These are phyloP conservation scores for Rattus norvegicus DNA, from an alignment of 2,113 vertebrate species.

Conservation along the genomic window GRCr8 NC_086033.1:89576501-89577000, in stretches of 20 bases:
- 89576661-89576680: neutral
- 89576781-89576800: neutral
- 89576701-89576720: neutral
- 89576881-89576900: neutral
- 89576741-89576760: neutral
- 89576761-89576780: constrained; percentile 1
- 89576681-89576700: constrained; percentile 7
- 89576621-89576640: neutral
- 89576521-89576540: neutral
- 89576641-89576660: neutral
- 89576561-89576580: neutral
- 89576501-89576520: no score
- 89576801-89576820: neutral
- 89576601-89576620: neutral
- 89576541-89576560: neutral
- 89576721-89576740: neutral
- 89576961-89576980: neutral
- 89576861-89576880: constrained; percentile 32
- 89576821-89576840: neutral
- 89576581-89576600: neutral
- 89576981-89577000: constrained; percentile 46
- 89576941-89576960: constrained; percentile 23
- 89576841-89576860: constrained; percentile 2
- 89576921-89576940: constrained; percentile 35
- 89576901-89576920: constrained; percentile 9